Percentiles rank a stretch among this genome's conserved stretches.
These are phyloP conservation scores for Hirtodrosophila alboralis DNA, from an alignment of 2,888 invertebrate genomes.

Conservation along the genomic window DNA sequence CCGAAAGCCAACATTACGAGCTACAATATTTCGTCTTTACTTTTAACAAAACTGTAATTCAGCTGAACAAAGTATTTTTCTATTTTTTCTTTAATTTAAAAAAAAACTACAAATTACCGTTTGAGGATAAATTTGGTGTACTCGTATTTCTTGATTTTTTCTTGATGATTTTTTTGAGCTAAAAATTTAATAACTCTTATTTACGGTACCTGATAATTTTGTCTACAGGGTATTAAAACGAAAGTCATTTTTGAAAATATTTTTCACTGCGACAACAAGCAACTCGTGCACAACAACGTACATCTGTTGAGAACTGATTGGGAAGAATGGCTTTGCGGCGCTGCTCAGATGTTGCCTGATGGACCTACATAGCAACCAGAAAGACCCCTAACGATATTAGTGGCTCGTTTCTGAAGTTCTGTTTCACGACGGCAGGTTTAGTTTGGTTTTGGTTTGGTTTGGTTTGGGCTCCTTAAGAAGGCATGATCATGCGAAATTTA, in stretches of 20 bases:
- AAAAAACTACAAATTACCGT: no score
- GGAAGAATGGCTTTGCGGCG: constrained; percentile 23
- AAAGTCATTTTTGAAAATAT: constrained; percentile 60
- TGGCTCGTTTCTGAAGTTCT: constrained; percentile 35
- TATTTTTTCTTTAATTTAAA: no score
- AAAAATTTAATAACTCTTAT: no score
- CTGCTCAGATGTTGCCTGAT: constrained; percentile 26
- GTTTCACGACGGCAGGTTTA: constrained; percentile 23
- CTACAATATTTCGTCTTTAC: no score
- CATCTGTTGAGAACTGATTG: constrained; percentile 52
- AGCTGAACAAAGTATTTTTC: no score
- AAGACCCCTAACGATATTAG: constrained; percentile 46
- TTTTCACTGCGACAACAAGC: constrained; percentile 27
- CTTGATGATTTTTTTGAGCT: no score
- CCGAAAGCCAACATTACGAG: no score
- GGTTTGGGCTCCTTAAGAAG: constrained; percentile 47
- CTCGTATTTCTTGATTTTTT: no score
- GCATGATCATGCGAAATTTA: constrained; percentile 66
- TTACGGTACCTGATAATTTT: no score
- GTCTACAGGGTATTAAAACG: constrained; percentile 28
- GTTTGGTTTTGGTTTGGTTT: constrained; percentile 27
- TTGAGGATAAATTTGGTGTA: no score
- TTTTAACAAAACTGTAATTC: no score
- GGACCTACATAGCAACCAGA: constrained; percentile 12
- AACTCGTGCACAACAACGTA: constrained; percentile 28